Conservation (phyloP, 2,797 vertebrate genomes). For the Centroberyx gerrardi region DNA sequence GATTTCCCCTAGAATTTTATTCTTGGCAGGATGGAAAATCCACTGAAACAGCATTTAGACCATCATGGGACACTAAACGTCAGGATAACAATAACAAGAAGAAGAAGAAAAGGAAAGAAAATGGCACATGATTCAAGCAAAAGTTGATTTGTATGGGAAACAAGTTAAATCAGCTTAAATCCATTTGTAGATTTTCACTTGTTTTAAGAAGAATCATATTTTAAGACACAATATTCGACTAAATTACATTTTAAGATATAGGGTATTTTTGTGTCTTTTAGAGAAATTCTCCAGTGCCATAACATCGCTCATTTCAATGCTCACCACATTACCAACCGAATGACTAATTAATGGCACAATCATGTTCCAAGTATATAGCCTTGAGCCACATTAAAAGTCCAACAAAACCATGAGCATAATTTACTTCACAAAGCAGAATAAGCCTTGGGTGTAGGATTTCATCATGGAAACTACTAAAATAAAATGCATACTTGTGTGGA, state of each 20-base stretch:
- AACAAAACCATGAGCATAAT: too few species aligned
- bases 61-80: too few species aligned
- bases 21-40: too few species aligned
- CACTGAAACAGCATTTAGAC: too few species aligned
- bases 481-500: background rate
- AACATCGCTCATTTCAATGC: background rate
- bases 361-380: background rate
- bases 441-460: background rate
- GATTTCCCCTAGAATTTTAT: too few species aligned
- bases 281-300: background rate
- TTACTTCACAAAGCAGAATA: too few species aligned
- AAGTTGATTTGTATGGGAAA: background rate
- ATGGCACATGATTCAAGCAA: background rate
- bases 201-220: background rate
- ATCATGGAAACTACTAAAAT: background rate
- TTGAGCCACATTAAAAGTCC: background rate
- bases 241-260: background rate
- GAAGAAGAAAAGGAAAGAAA: background rate
- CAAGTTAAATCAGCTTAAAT: background rate
- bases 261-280: constrained; percentile 2
- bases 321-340: background rate
- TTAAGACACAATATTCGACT: background rate
- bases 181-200: background rate
- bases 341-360: too few species aligned
- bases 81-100: too few species aligned